Percentiles rank a stretch among this genome's conserved stretches.
Evolutionary conservation across 2,113 vertebrate genomes (phyloP).

Genomic region (Gobius niger): DNA sequence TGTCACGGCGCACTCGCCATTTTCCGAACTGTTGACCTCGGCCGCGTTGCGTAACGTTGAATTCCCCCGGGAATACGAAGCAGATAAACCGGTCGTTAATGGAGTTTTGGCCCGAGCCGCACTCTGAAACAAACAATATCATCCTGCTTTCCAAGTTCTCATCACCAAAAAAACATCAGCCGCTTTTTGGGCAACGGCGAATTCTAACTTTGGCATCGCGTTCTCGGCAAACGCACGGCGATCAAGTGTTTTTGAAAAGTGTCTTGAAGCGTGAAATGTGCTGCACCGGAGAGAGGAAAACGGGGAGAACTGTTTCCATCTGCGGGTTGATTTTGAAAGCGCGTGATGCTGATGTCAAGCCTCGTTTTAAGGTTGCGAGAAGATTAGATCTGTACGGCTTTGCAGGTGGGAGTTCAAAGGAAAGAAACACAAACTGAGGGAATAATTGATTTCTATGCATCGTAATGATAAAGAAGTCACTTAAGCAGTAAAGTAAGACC

Average conservation of each 20-base stretch:
- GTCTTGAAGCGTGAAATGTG: background rate
- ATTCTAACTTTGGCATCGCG: background rate
- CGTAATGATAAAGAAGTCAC: too few species aligned
- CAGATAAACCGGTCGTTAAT: conserved; percentile 14
- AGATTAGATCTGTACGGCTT: too few species aligned
- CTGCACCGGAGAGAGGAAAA: background rate
- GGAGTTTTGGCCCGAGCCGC: background rate
- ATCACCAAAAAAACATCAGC: background rate
- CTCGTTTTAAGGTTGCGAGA: too few species aligned
- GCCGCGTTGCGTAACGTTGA: conserved; percentile 27
- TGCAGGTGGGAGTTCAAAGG: too few species aligned
- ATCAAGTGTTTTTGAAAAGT: background rate
- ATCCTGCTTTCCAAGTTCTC: conserved; percentile 10
- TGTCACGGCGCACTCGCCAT: conserved; percentile 6
- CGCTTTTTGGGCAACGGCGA: too few species aligned
- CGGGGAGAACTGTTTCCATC: background rate
- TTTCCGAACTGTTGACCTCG: conserved; percentile 38
- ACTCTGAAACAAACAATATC: background rate
- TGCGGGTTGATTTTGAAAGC: background rate
- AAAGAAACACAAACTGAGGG: too few species aligned
- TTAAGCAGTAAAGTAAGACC: too few species aligned
- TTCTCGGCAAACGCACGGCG: background rate
- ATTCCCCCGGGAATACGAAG: conserved; percentile 1
- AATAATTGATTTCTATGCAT: too few species aligned
- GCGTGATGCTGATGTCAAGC: too few species aligned